Evolutionary conservation across 1,140 invertebrate genomes (phyloP).

Genomic region (Procambarus virginalis): DNA sequence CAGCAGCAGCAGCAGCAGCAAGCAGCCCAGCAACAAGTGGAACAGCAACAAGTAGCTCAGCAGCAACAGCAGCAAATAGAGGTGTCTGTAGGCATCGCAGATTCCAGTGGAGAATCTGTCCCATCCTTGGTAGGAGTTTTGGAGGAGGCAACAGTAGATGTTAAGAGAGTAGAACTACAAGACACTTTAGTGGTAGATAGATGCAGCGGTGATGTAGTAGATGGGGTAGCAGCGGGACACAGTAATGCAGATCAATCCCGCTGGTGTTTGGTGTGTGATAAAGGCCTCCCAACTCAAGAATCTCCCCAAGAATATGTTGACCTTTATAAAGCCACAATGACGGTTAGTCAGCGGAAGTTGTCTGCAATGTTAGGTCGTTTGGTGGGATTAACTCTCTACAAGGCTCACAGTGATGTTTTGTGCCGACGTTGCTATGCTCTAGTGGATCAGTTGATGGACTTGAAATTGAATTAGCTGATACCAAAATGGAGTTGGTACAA

Average conservation of each 20-base stretch:
- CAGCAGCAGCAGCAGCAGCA: constrained; percentile 17
- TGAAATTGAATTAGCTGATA: constrained; percentile 58
- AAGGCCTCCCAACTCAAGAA: constrained; percentile 28
- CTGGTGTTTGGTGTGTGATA: constrained; percentile 58
- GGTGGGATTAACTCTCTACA: constrained; percentile 35
- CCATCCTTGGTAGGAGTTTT: constrained; percentile 17
- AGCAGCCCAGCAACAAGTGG: not conserved
- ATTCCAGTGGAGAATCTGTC: constrained; percentile 4
- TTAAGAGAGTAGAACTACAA: not conserved
- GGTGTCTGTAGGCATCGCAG: not conserved
- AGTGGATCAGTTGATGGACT: constrained; percentile 61
- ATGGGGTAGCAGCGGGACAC: not conserved
- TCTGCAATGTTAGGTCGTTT: constrained; percentile 53
- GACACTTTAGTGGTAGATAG: not conserved
- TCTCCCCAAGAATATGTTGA: constrained; percentile 2
- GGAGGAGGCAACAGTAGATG: constrained; percentile 7
- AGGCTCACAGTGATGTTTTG: constrained; percentile 45
- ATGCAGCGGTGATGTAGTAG: not conserved
- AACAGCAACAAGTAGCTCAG: not conserved
- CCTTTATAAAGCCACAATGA: constrained; percentile 44
- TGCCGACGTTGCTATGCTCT: constrained; percentile 47
- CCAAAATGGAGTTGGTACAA: constrained; percentile 57
- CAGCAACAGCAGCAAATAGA: constrained; percentile 22
- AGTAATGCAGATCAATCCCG: not conserved
- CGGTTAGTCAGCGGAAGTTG: constrained; percentile 44